Evolutionary conservation across 2,113 vertebrate species (phyloP), one percentile per base, ranked within the genome.

Genomic region (Strigops habroptila): DNA sequence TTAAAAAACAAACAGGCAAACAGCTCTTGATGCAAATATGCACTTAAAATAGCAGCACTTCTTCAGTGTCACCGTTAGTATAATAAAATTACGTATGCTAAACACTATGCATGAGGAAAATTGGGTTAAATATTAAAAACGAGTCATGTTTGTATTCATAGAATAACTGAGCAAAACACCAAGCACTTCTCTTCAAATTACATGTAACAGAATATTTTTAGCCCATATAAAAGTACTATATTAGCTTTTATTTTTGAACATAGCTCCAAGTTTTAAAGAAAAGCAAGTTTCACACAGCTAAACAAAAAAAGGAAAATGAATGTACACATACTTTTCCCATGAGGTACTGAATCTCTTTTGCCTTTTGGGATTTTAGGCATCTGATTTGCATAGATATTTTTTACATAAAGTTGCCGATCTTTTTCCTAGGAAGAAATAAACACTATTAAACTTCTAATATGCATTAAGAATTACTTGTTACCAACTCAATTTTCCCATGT

Each of bases 351-450:
- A 25, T 97, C 97, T 35, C 73, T 70, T 80, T 59, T 93, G 25
- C 97, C 94, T 46, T 93, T 95, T 80, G 95, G 49, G 71, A 82
- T 75, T 97, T 96, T 97, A 49, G 93, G 87, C 85, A 98, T 96
- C 92, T 91, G 78, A 62, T 98, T 97, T 57, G 97, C 90, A 71
- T 98, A 99, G 95, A 98, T 98, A 64, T 98, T 98, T 94, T 88
- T 95, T 52, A 94, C 77, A 33, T 97, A 95, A 57, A 98, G 96
- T 31, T 98, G 97, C 3, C 94, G 90, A 43, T 98, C 97, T 78
- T 97, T 98, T 79, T 98, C 98, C 98, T 98, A 59, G 88, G 83
- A 93, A 96, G 79, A 62, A 82, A 69, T 17, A 83, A 78, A 94
- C 15, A 21, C 2, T 4, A 14, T 75, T 44, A 84, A 71, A 19